phyloP scores from a whole-genome alignment of 1,140 invertebrate species.

The Nymphalis io region DNA sequence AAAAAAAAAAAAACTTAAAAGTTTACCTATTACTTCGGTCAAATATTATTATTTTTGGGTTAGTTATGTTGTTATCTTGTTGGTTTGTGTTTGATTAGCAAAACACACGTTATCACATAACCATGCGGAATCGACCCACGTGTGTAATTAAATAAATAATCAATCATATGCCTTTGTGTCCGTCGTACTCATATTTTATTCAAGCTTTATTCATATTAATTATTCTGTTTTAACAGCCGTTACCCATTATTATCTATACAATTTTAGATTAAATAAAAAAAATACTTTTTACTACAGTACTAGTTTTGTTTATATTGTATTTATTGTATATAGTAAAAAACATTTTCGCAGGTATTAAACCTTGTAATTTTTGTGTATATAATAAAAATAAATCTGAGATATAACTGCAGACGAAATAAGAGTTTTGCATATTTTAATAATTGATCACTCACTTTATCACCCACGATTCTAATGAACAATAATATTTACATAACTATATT shows the following conservation, averaged over 20 bases:
- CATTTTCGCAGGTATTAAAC: too few species aligned
- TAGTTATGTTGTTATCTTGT: too few species aligned
- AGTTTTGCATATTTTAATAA: not conserved
- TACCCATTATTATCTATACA: conserved; percentile 2
- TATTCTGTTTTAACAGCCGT: not conserved
- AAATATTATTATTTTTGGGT: too few species aligned
- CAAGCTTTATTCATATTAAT: not conserved
- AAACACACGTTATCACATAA: conserved; percentile 26
- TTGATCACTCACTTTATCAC: not conserved
- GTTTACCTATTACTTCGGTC: too few species aligned
- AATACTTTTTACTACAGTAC: too few species aligned
- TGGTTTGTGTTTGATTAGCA: not conserved
- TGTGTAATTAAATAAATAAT: conserved; percentile 26
- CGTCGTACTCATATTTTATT: not conserved
- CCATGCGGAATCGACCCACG: conserved; percentile 58
- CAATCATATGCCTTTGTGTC: not conserved
- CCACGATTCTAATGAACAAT: conserved; percentile 22
- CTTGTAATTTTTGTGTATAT: too few species aligned
- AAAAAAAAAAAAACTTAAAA: too few species aligned
- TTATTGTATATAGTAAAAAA: too few species aligned
- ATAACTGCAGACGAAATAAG: too few species aligned
- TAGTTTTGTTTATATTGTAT: too few species aligned
- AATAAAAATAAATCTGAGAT: too few species aligned
- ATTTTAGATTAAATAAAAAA: not conserved
- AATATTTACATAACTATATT: conserved; percentile 13